Conservation (phyloP, 2,113 vertebrate genomes). For the Albula goreensis region DNA sequence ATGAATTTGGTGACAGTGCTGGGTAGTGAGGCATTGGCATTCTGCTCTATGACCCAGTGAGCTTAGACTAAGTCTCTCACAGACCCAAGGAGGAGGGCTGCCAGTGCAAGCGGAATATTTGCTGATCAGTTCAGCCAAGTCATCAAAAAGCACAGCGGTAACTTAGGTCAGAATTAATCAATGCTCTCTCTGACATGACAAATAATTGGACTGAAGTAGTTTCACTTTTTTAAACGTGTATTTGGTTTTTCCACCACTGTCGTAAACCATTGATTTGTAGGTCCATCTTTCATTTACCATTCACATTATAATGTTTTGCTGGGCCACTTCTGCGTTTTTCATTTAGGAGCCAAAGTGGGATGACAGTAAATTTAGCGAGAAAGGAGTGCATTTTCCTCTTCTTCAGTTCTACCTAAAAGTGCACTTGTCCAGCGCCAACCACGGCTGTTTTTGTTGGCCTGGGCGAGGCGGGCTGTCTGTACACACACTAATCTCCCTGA, state of each 20-base stretch:
- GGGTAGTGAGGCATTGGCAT: slow-evolving; percentile 32
- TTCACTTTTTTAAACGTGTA: neutral
- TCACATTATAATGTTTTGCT: slow-evolving; percentile 23
- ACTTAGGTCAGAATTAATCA: slow-evolving; percentile 35
- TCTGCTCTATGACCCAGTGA: slow-evolving; percentile 27
- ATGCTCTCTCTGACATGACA: neutral
- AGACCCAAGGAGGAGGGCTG: slow-evolving; percentile 18
- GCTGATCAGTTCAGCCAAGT: slow-evolving; percentile 26
- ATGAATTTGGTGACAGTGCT: slow-evolving; percentile 30
- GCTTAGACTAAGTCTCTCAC: neutral
- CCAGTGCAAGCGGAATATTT: slow-evolving; percentile 16
- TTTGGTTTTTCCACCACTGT: neutral
- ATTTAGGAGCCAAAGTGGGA: neutral
- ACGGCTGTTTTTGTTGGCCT: neutral
- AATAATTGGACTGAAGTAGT: slow-evolving; percentile 34
- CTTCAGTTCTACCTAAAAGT: neutral
- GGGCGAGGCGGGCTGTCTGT: neutral
- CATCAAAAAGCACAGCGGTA: slow-evolving; percentile 24
- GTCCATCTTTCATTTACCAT: slow-evolving; percentile 10
- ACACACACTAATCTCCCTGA: neutral
- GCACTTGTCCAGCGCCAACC: neutral
- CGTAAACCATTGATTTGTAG: slow-evolving; percentile 27
- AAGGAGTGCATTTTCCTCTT: neutral
- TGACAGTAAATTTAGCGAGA: neutral
- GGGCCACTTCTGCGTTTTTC: slow-evolving; percentile 16